Conservation (phyloP, 1,140 invertebrate genomes). For the Drosophila gunungcola region DNA sequence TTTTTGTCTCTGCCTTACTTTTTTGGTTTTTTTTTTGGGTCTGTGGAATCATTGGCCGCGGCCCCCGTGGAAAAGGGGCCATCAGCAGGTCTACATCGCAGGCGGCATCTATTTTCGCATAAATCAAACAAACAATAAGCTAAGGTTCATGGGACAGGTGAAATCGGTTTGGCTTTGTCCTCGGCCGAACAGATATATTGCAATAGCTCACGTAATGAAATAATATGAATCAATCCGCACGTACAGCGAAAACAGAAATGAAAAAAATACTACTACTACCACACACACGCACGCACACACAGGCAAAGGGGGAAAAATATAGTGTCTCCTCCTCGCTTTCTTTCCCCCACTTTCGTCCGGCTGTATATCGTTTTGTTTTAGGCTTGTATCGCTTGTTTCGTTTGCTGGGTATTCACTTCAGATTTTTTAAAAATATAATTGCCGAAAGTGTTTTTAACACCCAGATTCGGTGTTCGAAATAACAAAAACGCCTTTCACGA, state of each 20-base stretch:
- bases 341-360: slow-evolving; percentile 4
- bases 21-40: slow-evolving; percentile 23
- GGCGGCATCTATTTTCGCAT: slow-evolving; percentile 61
- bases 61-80: slow-evolving; percentile 64
- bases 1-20: slow-evolving; percentile 23
- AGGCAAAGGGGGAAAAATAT: slow-evolving; percentile 48
- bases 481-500: too few species aligned
- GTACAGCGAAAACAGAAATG: slow-evolving; percentile 50
- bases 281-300: slow-evolving; percentile 50
- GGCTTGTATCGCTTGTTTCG: background rate
- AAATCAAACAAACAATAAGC: slow-evolving; percentile 48
- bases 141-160: slow-evolving; percentile 4
- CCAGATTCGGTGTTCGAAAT: slow-evolving; percentile 7
- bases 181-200: slow-evolving; percentile 41
- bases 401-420: slow-evolving; percentile 25
- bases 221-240: slow-evolving; percentile 71
- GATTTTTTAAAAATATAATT: slow-evolving; percentile 33
- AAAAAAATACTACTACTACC: slow-evolving; percentile 51
- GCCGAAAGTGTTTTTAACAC: slow-evolving; percentile 39
- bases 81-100: slow-evolving; percentile 71
- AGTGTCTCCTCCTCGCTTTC: slow-evolving; percentile 21
- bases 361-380: background rate
- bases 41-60: slow-evolving; percentile 55
- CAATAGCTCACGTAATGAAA: slow-evolving; percentile 71
- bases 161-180: slow-evolving; percentile 50